Percentiles rank a stretch among this genome's conserved stretches.
Conservation (phyloP, 2,113 vertebrate species). For the Sterna hirundo region DNA sequence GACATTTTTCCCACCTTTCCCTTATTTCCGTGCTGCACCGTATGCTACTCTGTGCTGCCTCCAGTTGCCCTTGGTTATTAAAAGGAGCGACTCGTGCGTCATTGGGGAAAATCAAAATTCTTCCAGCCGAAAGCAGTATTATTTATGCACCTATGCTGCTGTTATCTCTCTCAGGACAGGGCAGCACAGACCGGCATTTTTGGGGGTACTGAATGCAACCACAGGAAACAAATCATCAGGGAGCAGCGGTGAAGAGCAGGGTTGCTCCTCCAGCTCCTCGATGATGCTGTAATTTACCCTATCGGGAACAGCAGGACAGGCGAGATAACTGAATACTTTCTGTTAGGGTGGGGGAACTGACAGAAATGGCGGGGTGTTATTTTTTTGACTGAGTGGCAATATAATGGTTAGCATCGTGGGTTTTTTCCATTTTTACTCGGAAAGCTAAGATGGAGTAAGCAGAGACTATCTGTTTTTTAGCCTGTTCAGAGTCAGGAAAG, state of each 20-base stretch:
- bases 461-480: background rate
- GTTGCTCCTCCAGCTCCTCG: background rate
- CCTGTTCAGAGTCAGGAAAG: background rate
- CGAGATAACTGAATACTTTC: constrained; percentile 3
- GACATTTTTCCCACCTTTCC: background rate
- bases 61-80: background rate
- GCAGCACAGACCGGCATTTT: accelerated
- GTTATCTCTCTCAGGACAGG: background rate
- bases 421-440: background rate
- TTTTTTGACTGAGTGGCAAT: background rate
- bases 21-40: background rate
- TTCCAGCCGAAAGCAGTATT: background rate
- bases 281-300: background rate
- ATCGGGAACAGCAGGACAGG: constrained; percentile 5
- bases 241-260: background rate
- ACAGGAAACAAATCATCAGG: background rate
- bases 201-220: background rate
- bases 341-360: background rate
- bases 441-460: background rate
- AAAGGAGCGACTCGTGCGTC: background rate
- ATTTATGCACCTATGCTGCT: background rate
- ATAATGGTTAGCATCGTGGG: background rate
- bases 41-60: accelerated
- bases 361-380: background rate
- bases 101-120: background rate